Conservation (phyloP, 2,888 invertebrate species). For the Clostera curtula region DNA sequence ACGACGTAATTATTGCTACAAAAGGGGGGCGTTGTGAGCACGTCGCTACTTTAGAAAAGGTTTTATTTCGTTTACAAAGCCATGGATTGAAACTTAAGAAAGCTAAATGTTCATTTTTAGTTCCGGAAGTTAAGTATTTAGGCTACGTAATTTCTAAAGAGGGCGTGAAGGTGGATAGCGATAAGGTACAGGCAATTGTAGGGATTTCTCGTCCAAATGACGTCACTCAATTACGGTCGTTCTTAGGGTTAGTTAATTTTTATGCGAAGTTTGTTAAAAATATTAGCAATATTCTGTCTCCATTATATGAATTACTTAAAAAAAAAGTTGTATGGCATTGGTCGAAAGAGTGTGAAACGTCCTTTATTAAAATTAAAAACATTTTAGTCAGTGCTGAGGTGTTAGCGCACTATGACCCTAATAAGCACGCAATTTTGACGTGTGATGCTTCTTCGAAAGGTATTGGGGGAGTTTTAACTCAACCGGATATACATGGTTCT, state of each 20-base stretch:
- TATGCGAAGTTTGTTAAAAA: background rate
- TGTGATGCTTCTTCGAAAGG: too few relatives aligned
- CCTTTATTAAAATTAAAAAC: background rate
- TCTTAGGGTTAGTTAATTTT: background rate
- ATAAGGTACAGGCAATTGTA: background rate
- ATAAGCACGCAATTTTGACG: background rate
- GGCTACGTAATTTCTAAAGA: background rate
- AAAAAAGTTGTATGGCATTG: background rate
- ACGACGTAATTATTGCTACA: background rate
- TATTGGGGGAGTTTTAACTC: too few relatives aligned
- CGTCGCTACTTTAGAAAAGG: background rate
- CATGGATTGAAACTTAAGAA: background rate
- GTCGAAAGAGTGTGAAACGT: background rate
- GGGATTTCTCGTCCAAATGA: background rate
- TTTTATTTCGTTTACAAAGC: background rate
- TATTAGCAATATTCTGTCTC: background rate
- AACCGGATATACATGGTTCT: too few relatives aligned
- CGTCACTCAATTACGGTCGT: background rate
- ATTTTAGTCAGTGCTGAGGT: background rate
- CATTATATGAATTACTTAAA: background rate
- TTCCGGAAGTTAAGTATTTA: background rate
- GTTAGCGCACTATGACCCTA: background rate
- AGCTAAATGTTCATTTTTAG: background rate
- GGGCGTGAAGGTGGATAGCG: background rate
- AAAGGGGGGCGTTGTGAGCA: background rate